A percentile compares a stretch with the other conserved stretches of the same genome.
phyloP scores from a whole-genome alignment of 2,113 vertebrate species.

The Eulemur rufifrons region DNA sequence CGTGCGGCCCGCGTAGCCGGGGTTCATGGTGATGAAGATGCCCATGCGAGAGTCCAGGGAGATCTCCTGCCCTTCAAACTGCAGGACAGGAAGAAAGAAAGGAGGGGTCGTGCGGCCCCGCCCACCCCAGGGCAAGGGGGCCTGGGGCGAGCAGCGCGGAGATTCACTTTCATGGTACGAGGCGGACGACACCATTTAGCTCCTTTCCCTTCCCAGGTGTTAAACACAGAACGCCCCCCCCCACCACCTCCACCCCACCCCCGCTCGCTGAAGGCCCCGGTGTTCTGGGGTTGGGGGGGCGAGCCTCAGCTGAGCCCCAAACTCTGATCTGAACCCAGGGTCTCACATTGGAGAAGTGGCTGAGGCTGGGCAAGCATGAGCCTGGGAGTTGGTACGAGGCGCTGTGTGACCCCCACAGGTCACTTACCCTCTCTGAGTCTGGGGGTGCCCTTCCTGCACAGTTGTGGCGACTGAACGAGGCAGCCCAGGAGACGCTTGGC shows the following conservation, averaged over 20 bases:
- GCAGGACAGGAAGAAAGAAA: neutral
- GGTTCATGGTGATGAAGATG: constrained; percentile 99
- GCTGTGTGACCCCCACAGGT: neutral
- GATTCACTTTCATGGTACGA: fast-evolving
- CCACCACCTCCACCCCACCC: too few species aligned
- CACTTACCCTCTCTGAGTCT: neutral
- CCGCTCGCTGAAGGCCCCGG: fast-evolving
- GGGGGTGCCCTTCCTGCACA: neutral
- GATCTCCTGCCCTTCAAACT: constrained; percentile 98
- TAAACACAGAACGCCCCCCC: too few species aligned
- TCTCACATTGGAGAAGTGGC: neutral
- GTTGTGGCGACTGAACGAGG: neutral
- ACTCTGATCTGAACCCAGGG: neutral
- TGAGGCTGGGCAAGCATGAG: neutral
- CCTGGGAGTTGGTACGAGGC: fast-evolving
- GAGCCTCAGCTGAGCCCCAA: neutral
- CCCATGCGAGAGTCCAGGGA: constrained; percentile 91
- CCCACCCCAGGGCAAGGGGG: neutral
- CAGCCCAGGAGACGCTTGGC: fast-evolving
- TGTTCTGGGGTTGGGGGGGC: too few species aligned
- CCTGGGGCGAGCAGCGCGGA: fast-evolving
- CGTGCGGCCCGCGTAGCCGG: constrained; percentile 95
- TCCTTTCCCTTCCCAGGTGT: too few species aligned
- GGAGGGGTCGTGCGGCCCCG: fast-evolving
- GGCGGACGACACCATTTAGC: neutral